Evolutionary conservation across 2,113 vertebrate genomes (phyloP), one percentile per base, ranked within the genome.

Genomic region (Dicerorhinus sumatrensis): DNA sequence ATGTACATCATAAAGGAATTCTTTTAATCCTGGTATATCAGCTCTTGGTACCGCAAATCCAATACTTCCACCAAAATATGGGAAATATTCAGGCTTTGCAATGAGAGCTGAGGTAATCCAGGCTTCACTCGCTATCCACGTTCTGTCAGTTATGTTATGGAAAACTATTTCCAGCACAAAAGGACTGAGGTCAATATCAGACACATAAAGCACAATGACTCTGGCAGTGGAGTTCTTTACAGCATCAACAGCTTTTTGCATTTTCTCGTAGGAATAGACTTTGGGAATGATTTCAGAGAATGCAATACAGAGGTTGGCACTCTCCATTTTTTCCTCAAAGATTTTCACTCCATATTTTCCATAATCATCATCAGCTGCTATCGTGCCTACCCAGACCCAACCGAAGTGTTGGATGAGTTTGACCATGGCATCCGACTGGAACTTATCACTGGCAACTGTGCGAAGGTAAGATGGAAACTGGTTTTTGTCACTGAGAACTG

Each of bases 351-450:
- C 99, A 0, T 99, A 99, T 98, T 99, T 99, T 25, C 99, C 99
- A 3, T 99, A 99, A 95, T 99, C 99, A n/a, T 99, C 99, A 42
- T 99, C 99, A 0, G 99, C 98, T 18, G 99, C 99, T 23, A 99
- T 98, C 67, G 98, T 98, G 27, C 99, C 99, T 63, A 99, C 98
- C 99, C 99, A 99, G 73, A 99, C 99, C 99, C 99, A 99, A 29
- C 99, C 99, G 11, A 99, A 99, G 96, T 99, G 99, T 6, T 98
- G 97, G 90, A 99, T 99, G 62, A 99, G 97, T 29, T 96, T 76
- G 31, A 99, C 99, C 98, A 99, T 99, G 12, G 99, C 99, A 1
- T 85, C 56, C 0, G 99, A 99, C 96, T 99, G 99, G 96, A 98
- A 97, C 29, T 94, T 85, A 56, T 99, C 99, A 23, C 98, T 99